Base-by-base conservation (phyloP, 2,797 vertebrate species). In the Enteromius afrohamiltoni region DNA sequence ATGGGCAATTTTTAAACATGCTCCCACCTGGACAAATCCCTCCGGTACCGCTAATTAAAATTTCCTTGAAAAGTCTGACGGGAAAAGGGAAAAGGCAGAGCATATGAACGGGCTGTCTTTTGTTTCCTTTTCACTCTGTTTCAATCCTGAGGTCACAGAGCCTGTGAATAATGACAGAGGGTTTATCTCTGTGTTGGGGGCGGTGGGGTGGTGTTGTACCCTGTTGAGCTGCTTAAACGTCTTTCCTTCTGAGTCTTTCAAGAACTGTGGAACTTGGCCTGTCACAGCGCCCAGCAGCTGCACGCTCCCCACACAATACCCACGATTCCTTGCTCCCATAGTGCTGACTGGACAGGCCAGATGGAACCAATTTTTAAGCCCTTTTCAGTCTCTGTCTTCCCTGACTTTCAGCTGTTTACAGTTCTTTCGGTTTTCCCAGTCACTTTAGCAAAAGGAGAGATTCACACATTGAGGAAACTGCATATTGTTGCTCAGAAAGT, bases 331-430 rank as follows among this genome's bases (percentile, higher is more conserved):
- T 80, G 89, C 88, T 90, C 91, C 84, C 34, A 64, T 82, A 83
- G 58, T 79, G 83, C 77, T 80, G 58, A 83, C 87, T 87, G 71
- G 82, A 88, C 47, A 55, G 76, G 80, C 90, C 89, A 91, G 89
- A 93, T 92, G 91, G 93, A 93, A 93, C 87, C 89, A 89, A 90
- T 92, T 93, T 86, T 89, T 81, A 80, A 91, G 85, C 53, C 78
- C 77, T 77, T 86, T 91, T 91, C 77, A 71, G 90, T 90, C 89
- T 85, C 83, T 83, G 77, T 91, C 84, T 83, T 83, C 88, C 86
- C 84, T 90, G 82, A 87, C 88, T 89, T 79, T 85, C 86, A 93
- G 89, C 85, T 88, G 88, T 89, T 92, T 88, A 90, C 74, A 75
- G 84, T 91, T 89, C 77, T 83, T 86, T 76, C 53, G 23, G 31